Evolutionary conservation across 2,797 vertebrate genomes (phyloP).

Genomic region (Gymnoscopelus microlampas): DNA sequence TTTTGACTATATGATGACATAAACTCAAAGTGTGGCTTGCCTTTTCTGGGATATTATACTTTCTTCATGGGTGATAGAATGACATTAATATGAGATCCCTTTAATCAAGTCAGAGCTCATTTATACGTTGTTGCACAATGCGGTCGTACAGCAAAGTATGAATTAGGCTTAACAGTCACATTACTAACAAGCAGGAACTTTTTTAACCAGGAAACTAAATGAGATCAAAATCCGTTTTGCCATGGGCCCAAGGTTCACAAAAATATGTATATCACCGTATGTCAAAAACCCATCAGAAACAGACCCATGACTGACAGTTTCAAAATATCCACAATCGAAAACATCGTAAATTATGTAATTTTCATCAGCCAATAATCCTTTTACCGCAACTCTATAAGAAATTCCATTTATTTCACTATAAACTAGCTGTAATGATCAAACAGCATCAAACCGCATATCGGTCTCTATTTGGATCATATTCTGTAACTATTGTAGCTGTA

Average conservation of each 20-base stretch:
- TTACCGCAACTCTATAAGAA: no score
- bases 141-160: no score
- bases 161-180: slow-evolving; percentile 50
- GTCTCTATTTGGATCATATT: slow-evolving; percentile 2
- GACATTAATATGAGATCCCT: slow-evolving; percentile 37
- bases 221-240: slow-evolving; percentile 1
- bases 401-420: not conserved
- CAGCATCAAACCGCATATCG: slow-evolving; percentile 18
- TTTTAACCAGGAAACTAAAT: slow-evolving; percentile 7
- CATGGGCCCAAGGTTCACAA: not conserved
- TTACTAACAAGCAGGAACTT: slow-evolving; percentile 25
- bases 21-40: slow-evolving; percentile 10
- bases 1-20: slow-evolving; percentile 7
- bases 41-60: slow-evolving; percentile 10
- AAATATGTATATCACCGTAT: not conserved
- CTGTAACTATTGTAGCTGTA: slow-evolving; percentile 39
- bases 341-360: not conserved
- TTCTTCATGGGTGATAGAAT: slow-evolving; percentile 29
- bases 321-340: slow-evolving; percentile 10
- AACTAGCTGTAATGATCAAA: slow-evolving; percentile 28
- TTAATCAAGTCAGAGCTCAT: slow-evolving; percentile 30
- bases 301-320: not conserved
- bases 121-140: no score
- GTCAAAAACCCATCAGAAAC: not conserved
- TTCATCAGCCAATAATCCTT: no score